phyloP scores from a whole-genome alignment of 1,140 invertebrate species.

The Himalopsyche phryganea region DNA sequence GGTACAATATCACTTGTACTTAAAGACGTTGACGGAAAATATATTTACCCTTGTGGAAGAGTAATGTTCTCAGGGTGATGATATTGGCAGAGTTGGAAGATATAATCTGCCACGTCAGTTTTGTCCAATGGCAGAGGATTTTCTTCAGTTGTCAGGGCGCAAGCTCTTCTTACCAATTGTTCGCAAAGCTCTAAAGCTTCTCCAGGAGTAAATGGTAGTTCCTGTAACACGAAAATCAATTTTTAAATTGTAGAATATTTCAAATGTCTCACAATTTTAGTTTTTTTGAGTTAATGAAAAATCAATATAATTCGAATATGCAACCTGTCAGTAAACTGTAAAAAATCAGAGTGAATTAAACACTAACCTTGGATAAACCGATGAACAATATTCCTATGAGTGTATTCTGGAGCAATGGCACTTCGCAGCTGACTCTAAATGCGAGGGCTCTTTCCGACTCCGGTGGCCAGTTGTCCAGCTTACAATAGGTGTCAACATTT shows the following conservation, averaged over 20 bases:
- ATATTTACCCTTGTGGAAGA: conserved; percentile 68
- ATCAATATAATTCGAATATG: conserved; percentile 1
- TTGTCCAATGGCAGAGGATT: conserved; percentile 73
- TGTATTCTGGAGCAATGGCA: conserved; percentile 81
- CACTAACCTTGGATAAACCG: conserved; percentile 68
- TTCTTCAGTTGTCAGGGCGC: conserved; percentile 64
- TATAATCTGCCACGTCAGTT: conserved; percentile 80
- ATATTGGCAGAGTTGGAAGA: conserved; percentile 88
- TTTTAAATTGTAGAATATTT: conserved; percentile 2
- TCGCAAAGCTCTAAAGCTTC: conserved; percentile 85
- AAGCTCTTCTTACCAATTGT: conserved; percentile 79
- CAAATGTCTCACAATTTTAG: neutral
- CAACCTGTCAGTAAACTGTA: no score
- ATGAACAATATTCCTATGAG: conserved; percentile 77
- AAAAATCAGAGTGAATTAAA: no score
- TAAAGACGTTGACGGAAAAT: no score
- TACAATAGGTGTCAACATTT: conserved; percentile 80
- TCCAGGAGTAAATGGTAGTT: conserved; percentile 73
- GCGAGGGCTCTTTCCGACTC: conserved; percentile 79
- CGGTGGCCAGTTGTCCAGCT: conserved; percentile 91
- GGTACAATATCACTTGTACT: no score
- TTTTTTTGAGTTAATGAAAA: neutral
- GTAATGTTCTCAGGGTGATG: conserved; percentile 90
- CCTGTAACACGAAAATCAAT: conserved; percentile 47
- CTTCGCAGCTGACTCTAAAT: conserved; percentile 80